phyloP scores from a whole-genome alignment of 2,888 invertebrate species.

The Drosophila lutescens region DNA sequence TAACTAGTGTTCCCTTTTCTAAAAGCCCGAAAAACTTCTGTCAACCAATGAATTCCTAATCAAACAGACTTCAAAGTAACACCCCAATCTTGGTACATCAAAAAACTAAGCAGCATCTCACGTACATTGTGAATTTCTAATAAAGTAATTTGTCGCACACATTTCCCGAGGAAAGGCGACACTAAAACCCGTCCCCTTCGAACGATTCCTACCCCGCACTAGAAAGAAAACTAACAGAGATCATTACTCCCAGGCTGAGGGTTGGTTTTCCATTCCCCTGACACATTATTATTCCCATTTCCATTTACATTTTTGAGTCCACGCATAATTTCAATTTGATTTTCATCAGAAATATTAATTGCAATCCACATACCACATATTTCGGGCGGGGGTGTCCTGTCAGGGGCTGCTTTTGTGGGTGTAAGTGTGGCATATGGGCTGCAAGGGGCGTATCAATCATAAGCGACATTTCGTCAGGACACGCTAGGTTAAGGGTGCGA shows the following conservation, averaged over 20 bases:
- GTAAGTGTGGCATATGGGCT: conserved; percentile 64
- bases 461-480: conserved; percentile 23
- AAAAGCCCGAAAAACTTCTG: not conserved
- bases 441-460: conserved; percentile 55
- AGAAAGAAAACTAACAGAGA: conserved; percentile 23
- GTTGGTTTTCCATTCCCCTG: conserved; percentile 7
- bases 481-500: conserved; percentile 22
- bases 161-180: conserved; percentile 24
- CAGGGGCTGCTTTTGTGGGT: conserved; percentile 14
- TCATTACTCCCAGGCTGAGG: conserved; percentile 49
- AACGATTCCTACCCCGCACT: conserved; percentile 19
- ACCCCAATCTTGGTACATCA: conserved; percentile 4
- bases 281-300: conserved; percentile 12
- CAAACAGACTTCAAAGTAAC: not conserved
- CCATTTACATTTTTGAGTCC: conserved; percentile 35
- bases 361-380: conserved; percentile 32
- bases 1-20: too few species aligned
- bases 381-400: conserved; percentile 60
- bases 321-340: conserved; percentile 72
- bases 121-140: conserved; percentile 19
- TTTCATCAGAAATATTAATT: conserved; percentile 71
- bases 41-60: conserved; percentile 15
- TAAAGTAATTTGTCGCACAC: conserved; percentile 50
- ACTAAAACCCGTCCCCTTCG: not conserved
- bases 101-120: conserved; percentile 12